These are phyloP conservation scores for Dendroctonus ponderosae DNA, from an alignment of 1,140 invertebrate genomes.

Conservation along the genomic window DNA sequence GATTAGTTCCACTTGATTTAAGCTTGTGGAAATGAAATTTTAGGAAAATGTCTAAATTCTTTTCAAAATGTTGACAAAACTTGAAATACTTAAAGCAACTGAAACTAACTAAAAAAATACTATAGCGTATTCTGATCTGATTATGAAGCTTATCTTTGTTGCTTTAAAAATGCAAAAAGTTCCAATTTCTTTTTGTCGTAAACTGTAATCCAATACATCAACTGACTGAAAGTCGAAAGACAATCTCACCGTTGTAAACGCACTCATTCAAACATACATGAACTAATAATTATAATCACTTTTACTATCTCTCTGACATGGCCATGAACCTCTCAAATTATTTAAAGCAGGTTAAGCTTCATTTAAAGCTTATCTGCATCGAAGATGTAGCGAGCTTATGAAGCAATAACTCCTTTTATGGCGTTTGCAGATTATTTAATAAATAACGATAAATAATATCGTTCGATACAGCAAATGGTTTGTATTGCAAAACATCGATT, in stretches of 20 bases:
- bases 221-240: not conserved
- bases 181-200: not conserved
- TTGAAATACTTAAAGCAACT: too few relatives aligned
- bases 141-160: not conserved
- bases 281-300: conserved; percentile 10
- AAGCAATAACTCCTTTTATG: too few relatives aligned
- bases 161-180: not conserved
- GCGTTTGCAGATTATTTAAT: not conserved
- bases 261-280: not conserved
- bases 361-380: not conserved
- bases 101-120: too few relatives aligned
- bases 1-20: not conserved
- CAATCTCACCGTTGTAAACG: not conserved
- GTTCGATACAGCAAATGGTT: not conserved
- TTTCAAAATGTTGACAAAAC: too few relatives aligned
- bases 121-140: not conserved
- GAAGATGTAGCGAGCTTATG: not conserved
- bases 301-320: conserved; percentile 7
- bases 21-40: not conserved
- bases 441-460: not conserved
- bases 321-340: conserved; percentile 17
- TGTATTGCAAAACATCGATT: not conserved
- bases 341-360: conserved; percentile 16
- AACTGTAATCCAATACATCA: too few relatives aligned
- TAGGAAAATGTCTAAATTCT: not conserved